phyloP scores from a whole-genome alignment of 2,113 vertebrate species.

The Aegotheles bennettii region DNA sequence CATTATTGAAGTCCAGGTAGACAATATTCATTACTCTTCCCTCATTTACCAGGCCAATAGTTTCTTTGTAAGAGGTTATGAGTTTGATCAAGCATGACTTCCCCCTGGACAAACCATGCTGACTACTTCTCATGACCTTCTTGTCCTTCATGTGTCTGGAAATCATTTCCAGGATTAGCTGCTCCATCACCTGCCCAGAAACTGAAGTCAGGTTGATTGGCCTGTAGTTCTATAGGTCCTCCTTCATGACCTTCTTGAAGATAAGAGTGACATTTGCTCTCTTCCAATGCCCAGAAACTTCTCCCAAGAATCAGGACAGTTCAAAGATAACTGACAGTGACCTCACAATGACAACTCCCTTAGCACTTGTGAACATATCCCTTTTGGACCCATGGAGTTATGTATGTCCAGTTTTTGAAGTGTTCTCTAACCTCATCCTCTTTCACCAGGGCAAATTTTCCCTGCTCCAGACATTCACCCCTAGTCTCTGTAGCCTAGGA shows the following conservation, averaged over 20 bases:
- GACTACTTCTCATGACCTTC: neutral
- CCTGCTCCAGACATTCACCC: neutral
- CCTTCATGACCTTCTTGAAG: neutral
- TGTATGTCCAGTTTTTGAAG: neutral
- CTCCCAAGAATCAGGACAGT: neutral
- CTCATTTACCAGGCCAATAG: neutral
- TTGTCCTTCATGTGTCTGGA: neutral
- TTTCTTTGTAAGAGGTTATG: neutral
- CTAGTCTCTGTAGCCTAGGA: neutral
- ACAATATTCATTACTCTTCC: neutral
- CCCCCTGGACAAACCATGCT: neutral
- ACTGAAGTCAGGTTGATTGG: neutral
- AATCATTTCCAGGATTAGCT: neutral
- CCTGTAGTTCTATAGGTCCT: neutral
- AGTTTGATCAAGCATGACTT: neutral
- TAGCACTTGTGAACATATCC: accelerated
- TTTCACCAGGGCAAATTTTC: neutral
- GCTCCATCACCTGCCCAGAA: neutral
- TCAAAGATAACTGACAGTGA: neutral
- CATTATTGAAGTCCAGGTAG: neutral
- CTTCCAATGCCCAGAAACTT: neutral
- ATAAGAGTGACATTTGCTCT: neutral
- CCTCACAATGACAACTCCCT: neutral
- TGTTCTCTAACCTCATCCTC: neutral
- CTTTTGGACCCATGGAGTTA: neutral